Conservation (phyloP, 2,113 vertebrate species). For the Caranx melampygus region DNA sequence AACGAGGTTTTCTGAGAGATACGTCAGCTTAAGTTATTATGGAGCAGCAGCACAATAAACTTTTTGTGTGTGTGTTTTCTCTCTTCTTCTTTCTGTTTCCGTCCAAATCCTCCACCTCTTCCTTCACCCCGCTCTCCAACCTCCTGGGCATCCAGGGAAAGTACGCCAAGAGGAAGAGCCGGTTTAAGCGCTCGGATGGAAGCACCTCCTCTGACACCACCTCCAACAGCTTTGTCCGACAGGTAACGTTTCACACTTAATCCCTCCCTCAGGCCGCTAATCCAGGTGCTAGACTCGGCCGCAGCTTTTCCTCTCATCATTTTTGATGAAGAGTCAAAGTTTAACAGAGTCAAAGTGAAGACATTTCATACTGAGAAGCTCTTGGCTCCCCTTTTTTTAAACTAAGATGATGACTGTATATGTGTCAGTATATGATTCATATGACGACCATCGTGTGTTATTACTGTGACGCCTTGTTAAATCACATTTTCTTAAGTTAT, state of each 20-base stretch:
- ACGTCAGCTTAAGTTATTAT: conserved; percentile 26
- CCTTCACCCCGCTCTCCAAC: background rate
- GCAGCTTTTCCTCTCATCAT: conserved; percentile 1
- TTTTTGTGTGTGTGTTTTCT: conserved; percentile 9
- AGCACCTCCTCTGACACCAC: conserved; percentile 98
- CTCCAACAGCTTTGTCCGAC: conserved; percentile 97
- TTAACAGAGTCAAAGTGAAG: conserved; percentile 43
- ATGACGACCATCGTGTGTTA: no score
- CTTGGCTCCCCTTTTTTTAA: background rate
- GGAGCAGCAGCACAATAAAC: conserved; percentile 18
- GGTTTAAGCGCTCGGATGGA: conserved; percentile 95
- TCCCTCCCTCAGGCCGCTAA: conserved; percentile 36
- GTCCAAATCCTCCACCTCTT: background rate
- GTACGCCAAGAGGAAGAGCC: conserved; percentile 94
- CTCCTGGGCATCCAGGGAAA: conserved; percentile 84
- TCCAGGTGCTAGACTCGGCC: conserved; percentile 17
- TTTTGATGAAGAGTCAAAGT: conserved; percentile 49
- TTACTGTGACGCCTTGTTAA: no score
- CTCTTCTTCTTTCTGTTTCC: background rate
- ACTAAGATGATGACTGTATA: no score
- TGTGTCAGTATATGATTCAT: no score
- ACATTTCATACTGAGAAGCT: background rate
- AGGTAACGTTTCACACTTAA: conserved; percentile 84
- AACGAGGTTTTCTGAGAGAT: conserved; percentile 27
- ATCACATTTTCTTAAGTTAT: background rate